Evolutionary conservation across 2,113 vertebrate genomes (phyloP).

Genomic region (Chlamydotis undulata): DNA sequence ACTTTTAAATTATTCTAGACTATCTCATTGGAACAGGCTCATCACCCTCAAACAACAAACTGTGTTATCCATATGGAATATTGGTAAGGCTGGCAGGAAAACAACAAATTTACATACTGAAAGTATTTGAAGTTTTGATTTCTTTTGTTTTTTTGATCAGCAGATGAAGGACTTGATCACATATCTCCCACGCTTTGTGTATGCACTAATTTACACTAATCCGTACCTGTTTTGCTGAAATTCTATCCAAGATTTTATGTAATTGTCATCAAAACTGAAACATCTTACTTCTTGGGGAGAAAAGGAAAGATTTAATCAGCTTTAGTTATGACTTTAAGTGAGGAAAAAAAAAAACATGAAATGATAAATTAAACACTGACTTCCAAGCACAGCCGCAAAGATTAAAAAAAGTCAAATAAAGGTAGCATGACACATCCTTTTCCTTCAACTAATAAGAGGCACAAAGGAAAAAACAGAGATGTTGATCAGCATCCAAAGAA

Average conservation of each 20-base stretch:
- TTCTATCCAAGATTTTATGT: neutral
- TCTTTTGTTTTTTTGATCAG: neutral
- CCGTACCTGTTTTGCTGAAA: neutral
- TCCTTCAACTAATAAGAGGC: neutral
- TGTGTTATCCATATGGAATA: neutral
- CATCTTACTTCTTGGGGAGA: neutral
- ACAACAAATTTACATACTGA: neutral
- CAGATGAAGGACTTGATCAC: neutral
- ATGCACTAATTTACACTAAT: neutral
- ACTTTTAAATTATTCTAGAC: neutral
- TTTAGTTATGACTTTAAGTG: neutral
- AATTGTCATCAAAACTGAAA: neutral
- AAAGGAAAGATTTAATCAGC: neutral
- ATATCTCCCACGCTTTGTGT: neutral
- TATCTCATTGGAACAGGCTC: neutral
- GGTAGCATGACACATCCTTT: constrained; percentile 9
- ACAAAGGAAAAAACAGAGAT: neutral
- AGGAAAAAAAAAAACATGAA: neutral
- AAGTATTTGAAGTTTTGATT: neutral
- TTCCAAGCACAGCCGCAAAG: neutral
- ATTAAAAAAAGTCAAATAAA: neutral
- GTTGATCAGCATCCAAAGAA: constrained; percentile 40
- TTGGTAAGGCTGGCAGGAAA: neutral
- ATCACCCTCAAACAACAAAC: neutral
- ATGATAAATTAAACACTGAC: neutral